Evolutionary conservation across 2,797 vertebrate genomes (phyloP).

Genomic region (Holocentrus rufus): DNA sequence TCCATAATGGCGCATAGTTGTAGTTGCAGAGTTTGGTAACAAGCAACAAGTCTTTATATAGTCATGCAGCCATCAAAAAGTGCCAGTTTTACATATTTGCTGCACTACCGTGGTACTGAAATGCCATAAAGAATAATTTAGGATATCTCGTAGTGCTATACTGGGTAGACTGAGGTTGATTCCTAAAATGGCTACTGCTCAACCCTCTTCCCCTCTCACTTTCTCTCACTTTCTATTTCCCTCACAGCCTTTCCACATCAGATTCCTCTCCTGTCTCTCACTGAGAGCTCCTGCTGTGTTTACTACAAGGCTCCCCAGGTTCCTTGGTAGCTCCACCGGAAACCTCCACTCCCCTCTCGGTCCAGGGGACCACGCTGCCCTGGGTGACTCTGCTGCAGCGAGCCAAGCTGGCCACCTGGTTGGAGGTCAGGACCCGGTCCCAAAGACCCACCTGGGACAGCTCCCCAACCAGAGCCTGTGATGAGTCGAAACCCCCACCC

Average conservation of each 20-base stretch:
- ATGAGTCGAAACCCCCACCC: conserved; percentile 93
- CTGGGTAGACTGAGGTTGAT: conserved; percentile 4
- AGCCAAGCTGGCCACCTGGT: conserved; percentile 88
- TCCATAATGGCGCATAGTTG: conserved; percentile 4
- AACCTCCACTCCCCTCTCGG: conserved; percentile 87
- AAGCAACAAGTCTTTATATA: conserved; percentile 9
- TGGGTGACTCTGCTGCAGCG: conserved; percentile 86
- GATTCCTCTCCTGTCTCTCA: conserved; percentile 48
- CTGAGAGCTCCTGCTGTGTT: conserved; percentile 75
- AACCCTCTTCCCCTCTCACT: not conserved
- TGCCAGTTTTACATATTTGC: conserved; percentile 4
- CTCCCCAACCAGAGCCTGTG: conserved; percentile 94
- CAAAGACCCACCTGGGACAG: conserved; percentile 93
- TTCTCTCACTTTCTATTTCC: not conserved
- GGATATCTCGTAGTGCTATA: conserved; percentile 16
- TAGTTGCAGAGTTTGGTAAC: conserved; percentile 5
- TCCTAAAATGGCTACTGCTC: conserved; percentile 23
- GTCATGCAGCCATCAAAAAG: not conserved
- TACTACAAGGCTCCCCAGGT: conserved; percentile 87
- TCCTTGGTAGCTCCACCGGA: conserved; percentile 90
- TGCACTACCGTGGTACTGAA: not conserved
- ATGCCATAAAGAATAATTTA: conserved; percentile 25
- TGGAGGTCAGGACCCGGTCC: conserved; percentile 87
- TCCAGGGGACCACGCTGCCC: conserved; percentile 91
- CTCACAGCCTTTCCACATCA: not conserved